Evolutionary conservation across 2,888 invertebrate genomes (phyloP).

Genomic region (Lycia hirtaria): DNA sequence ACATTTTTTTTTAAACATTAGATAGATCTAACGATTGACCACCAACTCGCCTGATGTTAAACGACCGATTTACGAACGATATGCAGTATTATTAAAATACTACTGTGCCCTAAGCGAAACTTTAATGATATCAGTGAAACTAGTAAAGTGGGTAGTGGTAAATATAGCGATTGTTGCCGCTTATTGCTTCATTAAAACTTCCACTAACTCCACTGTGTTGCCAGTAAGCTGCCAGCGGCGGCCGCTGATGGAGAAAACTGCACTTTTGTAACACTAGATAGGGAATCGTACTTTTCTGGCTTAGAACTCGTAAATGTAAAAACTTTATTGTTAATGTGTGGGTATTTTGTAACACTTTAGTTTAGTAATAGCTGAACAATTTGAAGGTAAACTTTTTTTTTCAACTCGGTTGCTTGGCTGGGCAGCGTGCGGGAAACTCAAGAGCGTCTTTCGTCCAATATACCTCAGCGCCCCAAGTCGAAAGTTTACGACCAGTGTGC

Average conservation of each 20-base stretch:
- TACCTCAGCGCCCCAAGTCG: too few relatives aligned
- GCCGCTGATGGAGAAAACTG: conserved; percentile 24
- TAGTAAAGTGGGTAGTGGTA: conserved; percentile 29
- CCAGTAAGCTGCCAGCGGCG: conserved; percentile 15
- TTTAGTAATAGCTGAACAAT: too few relatives aligned
- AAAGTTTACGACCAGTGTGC: too few relatives aligned
- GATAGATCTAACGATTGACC: too few relatives aligned
- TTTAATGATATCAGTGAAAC: conserved; percentile 43
- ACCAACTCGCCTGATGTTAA: too few relatives aligned
- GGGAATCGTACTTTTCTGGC: conserved; percentile 2
- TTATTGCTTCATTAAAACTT: conserved; percentile 48
- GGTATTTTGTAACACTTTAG: not conserved
- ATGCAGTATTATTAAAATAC: too few relatives aligned
- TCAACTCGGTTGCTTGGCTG: too few relatives aligned
- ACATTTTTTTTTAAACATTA: too few relatives aligned
- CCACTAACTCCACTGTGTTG: conserved; percentile 10
- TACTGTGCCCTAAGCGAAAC: conserved; percentile 27
- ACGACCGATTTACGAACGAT: too few relatives aligned
- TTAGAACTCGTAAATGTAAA: too few relatives aligned
- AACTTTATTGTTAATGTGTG: not conserved
- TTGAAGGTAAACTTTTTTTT: not conserved
- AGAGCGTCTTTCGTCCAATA: too few relatives aligned
- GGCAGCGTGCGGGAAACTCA: too few relatives aligned
- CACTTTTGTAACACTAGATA: conserved; percentile 13
- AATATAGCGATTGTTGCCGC: conserved; percentile 40